These are phyloP conservation scores for Ciconia nigra DNA, from an alignment of 2,797 vertebrate genomes.

Conservation along the genomic window DNA sequence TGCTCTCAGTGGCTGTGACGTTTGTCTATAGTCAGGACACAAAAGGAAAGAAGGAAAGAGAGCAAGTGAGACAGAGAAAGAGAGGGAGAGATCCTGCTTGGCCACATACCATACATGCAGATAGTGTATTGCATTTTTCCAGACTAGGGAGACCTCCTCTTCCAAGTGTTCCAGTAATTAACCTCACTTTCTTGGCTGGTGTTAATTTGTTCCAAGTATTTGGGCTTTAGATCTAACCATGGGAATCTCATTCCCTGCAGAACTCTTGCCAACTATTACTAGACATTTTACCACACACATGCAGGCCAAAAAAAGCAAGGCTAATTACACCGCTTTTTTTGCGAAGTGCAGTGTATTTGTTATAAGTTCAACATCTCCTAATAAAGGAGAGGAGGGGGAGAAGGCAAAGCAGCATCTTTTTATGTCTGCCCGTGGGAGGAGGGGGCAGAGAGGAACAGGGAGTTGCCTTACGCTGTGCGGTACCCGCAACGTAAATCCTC, in stretches of 20 bases:
- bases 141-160: slow-evolving; percentile 23
- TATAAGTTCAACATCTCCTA: neutral
- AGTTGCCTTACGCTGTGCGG: neutral
- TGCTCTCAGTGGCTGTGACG: neutral
- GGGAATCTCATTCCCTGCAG: slow-evolving; percentile 62
- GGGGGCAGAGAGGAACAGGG: neutral
- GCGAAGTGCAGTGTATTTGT: neutral
- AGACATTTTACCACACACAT: slow-evolving; percentile 73
- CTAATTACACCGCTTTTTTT: slow-evolving; percentile 23
- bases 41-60: neutral
- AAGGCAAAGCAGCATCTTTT: neutral
- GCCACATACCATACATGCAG: slow-evolving; percentile 1
- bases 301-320: slow-evolving; percentile 56
- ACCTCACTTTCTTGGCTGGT: slow-evolving; percentile 72
- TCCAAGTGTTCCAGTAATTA: slow-evolving; percentile 52
- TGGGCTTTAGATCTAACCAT: slow-evolving; percentile 71
- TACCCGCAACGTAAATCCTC: neutral
- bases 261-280: slow-evolving; percentile 69
- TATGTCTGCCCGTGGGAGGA: neutral
- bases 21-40: neutral
- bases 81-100: neutral
- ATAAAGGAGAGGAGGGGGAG: neutral
- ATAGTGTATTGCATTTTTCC: slow-evolving; percentile 29
- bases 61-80: neutral
- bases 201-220: slow-evolving; percentile 73